phyloP scores from a whole-genome alignment of 2,113 vertebrate species.

The Malurus alboscapulatus region DNA sequence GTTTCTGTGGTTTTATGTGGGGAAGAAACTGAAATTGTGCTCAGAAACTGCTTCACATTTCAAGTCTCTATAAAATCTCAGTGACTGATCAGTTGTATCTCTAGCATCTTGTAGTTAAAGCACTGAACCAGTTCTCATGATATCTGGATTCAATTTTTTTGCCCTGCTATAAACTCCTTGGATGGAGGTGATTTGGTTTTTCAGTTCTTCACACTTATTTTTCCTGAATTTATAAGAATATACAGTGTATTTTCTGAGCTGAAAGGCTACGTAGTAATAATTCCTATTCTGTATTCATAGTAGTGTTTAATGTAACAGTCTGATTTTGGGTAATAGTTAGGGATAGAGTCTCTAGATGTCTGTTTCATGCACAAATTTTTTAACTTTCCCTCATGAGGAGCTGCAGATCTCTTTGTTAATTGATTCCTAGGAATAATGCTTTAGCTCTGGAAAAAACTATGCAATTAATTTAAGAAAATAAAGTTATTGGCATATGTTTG shows the following conservation, averaged over 20 bases:
- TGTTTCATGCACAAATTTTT: background rate
- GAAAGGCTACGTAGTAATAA: background rate
- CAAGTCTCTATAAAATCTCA: background rate
- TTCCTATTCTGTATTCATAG: background rate
- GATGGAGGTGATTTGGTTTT: background rate
- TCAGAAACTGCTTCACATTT: background rate
- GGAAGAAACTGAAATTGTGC: background rate
- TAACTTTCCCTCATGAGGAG: background rate
- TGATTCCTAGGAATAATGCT: background rate
- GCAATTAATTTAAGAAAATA: slow-evolving; percentile 25
- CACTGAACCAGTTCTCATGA: background rate
- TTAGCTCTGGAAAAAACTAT: background rate
- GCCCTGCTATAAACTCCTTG: background rate
- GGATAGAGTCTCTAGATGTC: background rate
- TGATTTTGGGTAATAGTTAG: background rate
- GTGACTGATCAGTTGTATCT: background rate
- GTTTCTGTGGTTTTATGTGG: background rate
- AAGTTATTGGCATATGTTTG: slow-evolving; percentile 44
- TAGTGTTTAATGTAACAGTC: background rate
- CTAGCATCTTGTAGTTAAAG: background rate
- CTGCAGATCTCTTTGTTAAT: background rate
- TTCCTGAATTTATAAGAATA: background rate
- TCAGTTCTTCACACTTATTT: background rate
- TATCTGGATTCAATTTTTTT: background rate
- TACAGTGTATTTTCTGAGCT: background rate